Evolutionary conservation across 1,140 invertebrate species (phyloP).

Genomic region (Calycopis cecrops): DNA sequence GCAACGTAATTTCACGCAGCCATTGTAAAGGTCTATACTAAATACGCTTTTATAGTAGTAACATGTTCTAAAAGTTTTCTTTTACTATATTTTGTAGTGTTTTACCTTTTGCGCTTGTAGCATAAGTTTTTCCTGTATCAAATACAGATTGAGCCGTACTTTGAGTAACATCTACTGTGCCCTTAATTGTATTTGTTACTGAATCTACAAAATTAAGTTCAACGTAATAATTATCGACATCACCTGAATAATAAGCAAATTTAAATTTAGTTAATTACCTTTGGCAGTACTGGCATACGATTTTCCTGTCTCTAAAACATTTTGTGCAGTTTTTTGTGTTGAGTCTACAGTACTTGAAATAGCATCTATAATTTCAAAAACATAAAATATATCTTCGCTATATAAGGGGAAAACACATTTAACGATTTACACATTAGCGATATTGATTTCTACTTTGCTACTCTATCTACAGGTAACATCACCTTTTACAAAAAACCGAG

Average conservation of each 20-base stretch:
- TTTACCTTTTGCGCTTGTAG: constrained; percentile 19
- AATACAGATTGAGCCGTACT: constrained; percentile 25
- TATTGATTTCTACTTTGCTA: constrained; percentile 9
- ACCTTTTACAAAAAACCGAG: constrained; percentile 5
- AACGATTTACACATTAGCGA: not conserved
- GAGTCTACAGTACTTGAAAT: constrained; percentile 28
- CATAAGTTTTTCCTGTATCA: constrained; percentile 23
- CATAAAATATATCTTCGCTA: not conserved
- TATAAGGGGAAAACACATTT: not conserved
- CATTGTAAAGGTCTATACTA: too few relatives aligned
- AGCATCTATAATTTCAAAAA: constrained; percentile 29
- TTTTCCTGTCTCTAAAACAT: constrained; percentile 29
- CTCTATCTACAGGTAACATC: constrained; percentile 2
- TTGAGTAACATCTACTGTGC: constrained; percentile 22
- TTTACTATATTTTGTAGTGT: not conserved
- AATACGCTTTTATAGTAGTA: too few relatives aligned
- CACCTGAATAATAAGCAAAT: not conserved
- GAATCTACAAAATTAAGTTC: constrained; percentile 3
- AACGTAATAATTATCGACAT: not conserved
- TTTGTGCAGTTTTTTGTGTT: constrained; percentile 29
- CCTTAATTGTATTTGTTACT: constrained; percentile 6
- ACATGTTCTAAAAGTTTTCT: too few relatives aligned
- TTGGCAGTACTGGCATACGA: constrained; percentile 17
- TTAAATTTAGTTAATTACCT: constrained; percentile 13
- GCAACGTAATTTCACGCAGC: too few relatives aligned